Evolutionary conservation across 53 echinoderm and acorn worm genomes (phyloP), one percentile per base, ranked within the genome.

Genomic region (Henricia sp.): DNA sequence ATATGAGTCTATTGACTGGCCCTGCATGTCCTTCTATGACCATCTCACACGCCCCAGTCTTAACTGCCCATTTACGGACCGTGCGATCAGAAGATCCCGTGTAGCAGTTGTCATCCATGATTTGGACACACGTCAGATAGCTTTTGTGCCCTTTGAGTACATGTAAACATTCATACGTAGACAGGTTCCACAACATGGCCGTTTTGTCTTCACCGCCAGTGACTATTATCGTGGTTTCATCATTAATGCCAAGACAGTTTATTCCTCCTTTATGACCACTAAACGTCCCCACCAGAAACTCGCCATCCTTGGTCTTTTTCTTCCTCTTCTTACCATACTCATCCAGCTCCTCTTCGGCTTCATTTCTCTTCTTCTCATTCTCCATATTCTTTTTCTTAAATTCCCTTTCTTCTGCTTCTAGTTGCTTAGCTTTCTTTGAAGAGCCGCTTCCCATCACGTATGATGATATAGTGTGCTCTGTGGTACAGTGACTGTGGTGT

Each of bases 171-270:
- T 92, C 66, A 16, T 54, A 70, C 3, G 46, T 83, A 23, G 53
- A 46, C 42, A 94, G 56, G 86, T 88, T 85, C 99, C 99, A 99
- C 33, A 99, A 66, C 38, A 88, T 59, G 0, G 92, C 94, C 2
- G 89, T 88, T 27, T 94, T 92, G 78, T 97, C 97, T 43, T 97
- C 97, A 39, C 94, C 89, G 14, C 97, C 97, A 1, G 97, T 97
- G 19, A 94, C 85, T 44, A 97, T 74, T 12, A 84, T 67, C 26
- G 84, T 85, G 2, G 83, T 90, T 28, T 92, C 94, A 36, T 97
- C 97, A 39, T 86, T 92, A 27, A 92, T 71, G 41, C 75, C 80
- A 92, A 97, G 94, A 44, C 97, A 97, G 70, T 97, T 97, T 24
- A 97, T 92, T 23, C 94, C 92, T 26, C 78, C 72, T 70, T 92